Evolutionary conservation across 2,113 vertebrate genomes (phyloP), one percentile per base, ranked within the genome.

Genomic region (Leptocoma aspasia): DNA sequence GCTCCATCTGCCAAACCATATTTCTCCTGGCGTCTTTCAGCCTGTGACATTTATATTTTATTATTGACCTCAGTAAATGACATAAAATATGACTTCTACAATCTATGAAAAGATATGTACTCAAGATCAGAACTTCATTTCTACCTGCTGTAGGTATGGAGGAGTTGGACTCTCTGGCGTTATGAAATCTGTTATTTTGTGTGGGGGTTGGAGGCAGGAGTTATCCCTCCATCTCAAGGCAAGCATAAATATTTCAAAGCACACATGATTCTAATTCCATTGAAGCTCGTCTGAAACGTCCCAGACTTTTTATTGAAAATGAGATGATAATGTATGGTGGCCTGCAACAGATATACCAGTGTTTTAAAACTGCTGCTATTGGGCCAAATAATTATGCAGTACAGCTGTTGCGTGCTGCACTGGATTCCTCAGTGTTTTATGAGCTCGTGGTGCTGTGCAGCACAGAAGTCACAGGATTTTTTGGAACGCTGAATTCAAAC

Each of bases 181-280:
- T 81, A 95, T 95, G 95, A 91, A 92, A 95, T 79, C 66, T 81
- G 80, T 64, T 84, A 88, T 89, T 90, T 84, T 10, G 60, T 2
- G 77, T 1, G 54, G 47, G 49, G 72, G 80, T 5, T 81, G 68
- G 56, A 92, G 69, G 83, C 86, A 95, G 91, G 88, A 94, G 94
- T 95, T 94, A 73, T 79, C 90, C 88, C 88, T 95, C 93, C 86
- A 93, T 96, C 92, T 96, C 92, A 79, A 96, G 88, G 93, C 95
- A 65, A 90, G 86, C 92, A 96, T 96, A 95, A 97, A 96, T 96
- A 96, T 95, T 96, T 96, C 93, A 97, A 76, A 83, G 95, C 90
- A 93, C 96, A 96, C 80, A 86, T 93, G 88, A 97, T 92, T 94
- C 88, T 79, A 96, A 95, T 96, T 96, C 94, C 94, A 89, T 39